A percentile compares a stretch with the other conserved stretches of the same genome.
These are phyloP conservation scores for Xestia xanthographa DNA, from an alignment of 2,888 invertebrate species.

Conservation along the genomic window DNA sequence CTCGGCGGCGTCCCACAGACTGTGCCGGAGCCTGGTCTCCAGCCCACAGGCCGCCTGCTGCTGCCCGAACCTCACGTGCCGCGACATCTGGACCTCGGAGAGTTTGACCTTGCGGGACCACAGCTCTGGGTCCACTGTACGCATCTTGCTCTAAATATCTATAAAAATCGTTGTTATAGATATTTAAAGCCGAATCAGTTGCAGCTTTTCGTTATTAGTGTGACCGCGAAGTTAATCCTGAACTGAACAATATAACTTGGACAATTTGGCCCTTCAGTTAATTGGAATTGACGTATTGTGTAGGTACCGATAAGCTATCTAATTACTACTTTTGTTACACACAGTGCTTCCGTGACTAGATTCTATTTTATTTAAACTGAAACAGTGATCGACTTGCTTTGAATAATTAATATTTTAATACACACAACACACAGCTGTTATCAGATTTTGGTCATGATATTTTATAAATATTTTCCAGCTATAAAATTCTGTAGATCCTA, in stretches of 20 bases:
- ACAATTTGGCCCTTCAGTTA: background rate
- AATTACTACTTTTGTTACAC: background rate
- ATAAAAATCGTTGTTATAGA: no score
- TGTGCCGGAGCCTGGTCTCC: constrained; percentile 52
- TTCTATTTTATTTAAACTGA: background rate
- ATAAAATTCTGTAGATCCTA: background rate
- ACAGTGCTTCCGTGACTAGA: constrained; percentile 30
- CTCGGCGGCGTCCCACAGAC: constrained; percentile 46
- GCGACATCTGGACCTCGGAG: constrained; percentile 6
- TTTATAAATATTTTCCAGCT: background rate
- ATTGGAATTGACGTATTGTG: background rate
- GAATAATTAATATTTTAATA: constrained; percentile 36
- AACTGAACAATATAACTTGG: background rate
- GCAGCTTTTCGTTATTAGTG: background rate
- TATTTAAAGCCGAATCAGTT: no score
- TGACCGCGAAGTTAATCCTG: background rate
- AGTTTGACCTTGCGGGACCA: constrained; percentile 48
- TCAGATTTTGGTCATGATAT: background rate
- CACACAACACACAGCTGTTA: background rate
- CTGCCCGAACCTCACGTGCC: constrained; percentile 50
- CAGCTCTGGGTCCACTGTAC: constrained; percentile 61
- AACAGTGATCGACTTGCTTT: background rate
- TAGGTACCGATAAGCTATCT: background rate
- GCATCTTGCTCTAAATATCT: constrained; percentile 34
- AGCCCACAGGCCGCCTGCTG: constrained; percentile 19